Conservation (phyloP, 2,888 invertebrate species). For the Hyppa rectilinea region DNA sequence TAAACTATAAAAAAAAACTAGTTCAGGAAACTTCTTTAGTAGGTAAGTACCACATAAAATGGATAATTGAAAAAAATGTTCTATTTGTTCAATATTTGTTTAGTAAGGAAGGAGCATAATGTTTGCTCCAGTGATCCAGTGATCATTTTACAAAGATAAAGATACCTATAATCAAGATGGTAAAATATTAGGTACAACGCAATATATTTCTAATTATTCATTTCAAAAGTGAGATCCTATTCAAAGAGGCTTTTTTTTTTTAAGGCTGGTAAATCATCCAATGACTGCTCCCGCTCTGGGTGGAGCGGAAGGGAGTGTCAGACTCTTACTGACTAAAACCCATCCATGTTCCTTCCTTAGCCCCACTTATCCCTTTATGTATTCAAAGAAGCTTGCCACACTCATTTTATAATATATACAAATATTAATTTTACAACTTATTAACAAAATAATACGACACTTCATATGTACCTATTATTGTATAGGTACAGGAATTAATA, state of each 20-base stretch:
- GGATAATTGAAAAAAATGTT: conserved; percentile 45
- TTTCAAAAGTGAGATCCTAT: neutral
- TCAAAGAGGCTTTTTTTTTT: neutral
- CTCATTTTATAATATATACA: neutral
- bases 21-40: conserved; percentile 42
- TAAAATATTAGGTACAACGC: neutral
- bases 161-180: neutral
- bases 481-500: no score
- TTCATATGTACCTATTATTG: no score
- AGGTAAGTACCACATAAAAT: conserved; percentile 33
- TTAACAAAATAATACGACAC: neutral
- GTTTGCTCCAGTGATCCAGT: neutral
- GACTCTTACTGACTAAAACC: no score
- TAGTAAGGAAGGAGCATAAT: no score
- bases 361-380: no score
- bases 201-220: neutral
- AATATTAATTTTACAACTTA: neutral
- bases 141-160: neutral
- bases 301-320: no score
- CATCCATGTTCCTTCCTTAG: no score
- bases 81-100: conserved; percentile 18
- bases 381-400: neutral
- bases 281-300: no score
- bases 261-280: no score
- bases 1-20: conserved; percentile 58